These are phyloP conservation scores for Cavia aperea DNA, from an alignment of 2,113 vertebrate species.

Conservation along the genomic window DNA sequence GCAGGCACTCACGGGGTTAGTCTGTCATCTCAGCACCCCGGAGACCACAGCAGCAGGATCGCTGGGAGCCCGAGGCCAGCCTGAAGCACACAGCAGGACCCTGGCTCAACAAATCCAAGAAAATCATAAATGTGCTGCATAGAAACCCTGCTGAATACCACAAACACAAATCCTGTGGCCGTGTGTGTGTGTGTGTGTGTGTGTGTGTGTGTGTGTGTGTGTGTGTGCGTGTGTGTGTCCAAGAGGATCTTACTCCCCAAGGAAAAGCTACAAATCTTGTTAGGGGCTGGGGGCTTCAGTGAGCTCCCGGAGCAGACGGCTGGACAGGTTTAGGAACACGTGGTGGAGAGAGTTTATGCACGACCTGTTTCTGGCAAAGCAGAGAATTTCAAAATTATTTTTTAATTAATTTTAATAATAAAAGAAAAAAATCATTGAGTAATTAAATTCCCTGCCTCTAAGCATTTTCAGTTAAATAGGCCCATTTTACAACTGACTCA, in stretches of 20 bases:
- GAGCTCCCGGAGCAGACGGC: not conserved
- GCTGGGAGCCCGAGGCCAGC: not conserved
- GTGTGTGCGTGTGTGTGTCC: not conserved
- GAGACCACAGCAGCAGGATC: not conserved
- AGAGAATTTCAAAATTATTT: conserved; percentile 49
- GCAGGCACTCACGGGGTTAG: not conserved
- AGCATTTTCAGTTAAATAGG: conserved; percentile 55
- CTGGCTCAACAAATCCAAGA: not conserved
- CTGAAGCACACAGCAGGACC: not conserved
- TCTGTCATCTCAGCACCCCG: not conserved
- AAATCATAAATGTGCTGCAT: not conserved
- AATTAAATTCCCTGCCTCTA: conserved; percentile 63
- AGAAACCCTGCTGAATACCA: not conserved
- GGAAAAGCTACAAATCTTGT: conserved; percentile 29
- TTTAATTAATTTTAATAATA: conserved; percentile 65
- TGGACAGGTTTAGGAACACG: not conserved
- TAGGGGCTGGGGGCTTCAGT: not conserved
- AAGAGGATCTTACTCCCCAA: conserved; percentile 19
- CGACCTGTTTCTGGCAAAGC: conserved; percentile 42
- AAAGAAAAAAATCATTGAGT: conserved; percentile 40
- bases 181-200: not conserved
- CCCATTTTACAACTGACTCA: conserved; percentile 52
- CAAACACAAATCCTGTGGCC: not conserved
- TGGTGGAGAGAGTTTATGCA: not conserved
- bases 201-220: not conserved